These are phyloP conservation scores for Blomia tropicalis DNA, from an alignment of 2,888 invertebrate species.

Conservation along the genomic window DNA sequence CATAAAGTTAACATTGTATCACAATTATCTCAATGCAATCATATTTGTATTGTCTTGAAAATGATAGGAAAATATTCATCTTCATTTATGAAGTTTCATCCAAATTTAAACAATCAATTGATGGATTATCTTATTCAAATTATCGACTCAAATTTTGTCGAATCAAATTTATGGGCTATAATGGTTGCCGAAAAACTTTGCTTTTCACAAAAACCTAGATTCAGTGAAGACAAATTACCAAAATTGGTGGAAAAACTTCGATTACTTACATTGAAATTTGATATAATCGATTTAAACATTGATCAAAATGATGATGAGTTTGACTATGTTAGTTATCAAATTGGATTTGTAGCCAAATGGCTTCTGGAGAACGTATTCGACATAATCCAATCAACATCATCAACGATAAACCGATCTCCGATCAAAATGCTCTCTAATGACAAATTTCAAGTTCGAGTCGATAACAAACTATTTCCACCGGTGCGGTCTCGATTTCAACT, in stretches of 20 bases:
- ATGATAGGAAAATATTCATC: neutral
- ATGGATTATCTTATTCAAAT: neutral
- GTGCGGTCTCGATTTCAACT: neutral
- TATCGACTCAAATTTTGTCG: neutral
- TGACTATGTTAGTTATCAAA: slow-evolving; percentile 50
- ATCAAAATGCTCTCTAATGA: neutral
- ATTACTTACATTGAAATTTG: neutral
- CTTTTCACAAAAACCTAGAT: neutral
- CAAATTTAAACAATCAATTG: too few relatives aligned
- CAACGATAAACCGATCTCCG: neutral
- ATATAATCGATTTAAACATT: neutral
- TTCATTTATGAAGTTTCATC: too few relatives aligned
- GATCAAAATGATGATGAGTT: neutral
- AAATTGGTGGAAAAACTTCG: neutral
- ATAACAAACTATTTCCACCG: neutral
- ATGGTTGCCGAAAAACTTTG: neutral
- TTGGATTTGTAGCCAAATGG: slow-evolving; percentile 85
- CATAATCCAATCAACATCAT: slow-evolving; percentile 36
- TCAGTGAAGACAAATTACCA: neutral
- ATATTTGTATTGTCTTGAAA: too few relatives aligned
- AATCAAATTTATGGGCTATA: neutral
- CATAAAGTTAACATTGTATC: too few relatives aligned
- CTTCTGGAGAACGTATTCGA: slow-evolving; percentile 73
- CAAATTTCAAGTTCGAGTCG: neutral
- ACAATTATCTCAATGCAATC: too few relatives aligned